Evolutionary conservation across 2,113 vertebrate genomes (phyloP), one percentile per base, ranked within the genome.

Genomic region (Cranoglanis bouderius): DNA sequence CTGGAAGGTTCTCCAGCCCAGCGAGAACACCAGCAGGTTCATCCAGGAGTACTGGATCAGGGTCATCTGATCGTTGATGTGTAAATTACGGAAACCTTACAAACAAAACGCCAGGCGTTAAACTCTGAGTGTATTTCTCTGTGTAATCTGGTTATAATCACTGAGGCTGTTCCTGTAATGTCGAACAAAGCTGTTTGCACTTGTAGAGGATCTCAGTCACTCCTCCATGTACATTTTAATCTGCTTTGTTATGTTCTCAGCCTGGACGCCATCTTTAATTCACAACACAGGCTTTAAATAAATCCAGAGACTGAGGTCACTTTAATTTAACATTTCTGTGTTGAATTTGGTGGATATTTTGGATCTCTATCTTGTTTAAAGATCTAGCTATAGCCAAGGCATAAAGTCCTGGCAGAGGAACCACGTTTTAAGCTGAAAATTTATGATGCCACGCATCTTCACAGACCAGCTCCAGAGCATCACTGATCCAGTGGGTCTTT

Each of bases 31-130:
- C 98, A 99, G 98, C 75, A 99, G 92, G 92, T 97, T 98, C 98
- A 99, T 99, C 98, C 98, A 99, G 0, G 98, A 99, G 92, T 98
- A 99, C 89, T 99, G 98, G 90, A 99, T 99, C n/a, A 99, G 97
- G 0, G 96, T 99, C 96, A 99, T 99, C 95, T 99, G 98, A 92
- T 99, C 98, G 26, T 95, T 97, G 1, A 99, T 99, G 91, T 99
- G 98, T 86, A 99, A 96, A 92, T 96, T 97, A 87, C 97, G 96
- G 94, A 99, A 99, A 84, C 98, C 98, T 99, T 24, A 49, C 13
- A 84, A 90, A 90, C 2, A 82, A 82, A 82, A 40, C 8, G 0
- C 16, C 1, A 12, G 26, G 90, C 26, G 14, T 38, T 19, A 29
- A 87, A 85, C 0, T 83, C 1, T 84, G 63, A 40, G 32, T 72